Conservation (phyloP, 1,140 invertebrate genomes). For the Trichonephila clavipes region DNA sequence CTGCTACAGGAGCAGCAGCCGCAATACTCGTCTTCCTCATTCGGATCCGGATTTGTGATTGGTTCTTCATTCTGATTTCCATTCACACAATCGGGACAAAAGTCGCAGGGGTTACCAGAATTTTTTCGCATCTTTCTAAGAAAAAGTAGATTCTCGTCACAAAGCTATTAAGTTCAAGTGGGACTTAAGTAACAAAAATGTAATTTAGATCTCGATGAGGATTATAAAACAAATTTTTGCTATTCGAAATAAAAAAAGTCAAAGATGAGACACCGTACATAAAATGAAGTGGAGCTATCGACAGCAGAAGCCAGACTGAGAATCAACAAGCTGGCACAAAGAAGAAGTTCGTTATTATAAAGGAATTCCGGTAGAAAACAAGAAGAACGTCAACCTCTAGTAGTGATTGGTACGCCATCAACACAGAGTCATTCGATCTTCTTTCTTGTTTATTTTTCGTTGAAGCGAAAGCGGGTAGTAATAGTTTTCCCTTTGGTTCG, state of each 20-base stretch:
- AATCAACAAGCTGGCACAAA: not conserved
- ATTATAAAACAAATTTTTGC: not conserved
- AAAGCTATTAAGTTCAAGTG: too few species aligned
- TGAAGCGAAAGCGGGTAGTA: constrained; percentile 52
- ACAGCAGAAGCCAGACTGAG: not conserved
- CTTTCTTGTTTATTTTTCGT: constrained; percentile 38
- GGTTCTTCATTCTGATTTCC: not conserved
- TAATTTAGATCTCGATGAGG: not conserved
- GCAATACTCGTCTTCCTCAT: constrained; percentile 39
- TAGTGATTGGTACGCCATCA: constrained; percentile 49
- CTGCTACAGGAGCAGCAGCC: constrained; percentile 16
- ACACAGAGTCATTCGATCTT: constrained; percentile 33
- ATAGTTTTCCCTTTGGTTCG: constrained; percentile 15
- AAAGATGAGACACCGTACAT: not conserved
- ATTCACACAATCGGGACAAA: constrained; percentile 41
- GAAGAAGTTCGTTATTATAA: not conserved
- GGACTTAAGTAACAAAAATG: not conserved
- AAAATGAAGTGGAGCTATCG: not conserved
- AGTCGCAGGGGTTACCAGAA: not conserved
- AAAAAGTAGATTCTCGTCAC: too few species aligned
- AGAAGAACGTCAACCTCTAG: constrained; percentile 43
- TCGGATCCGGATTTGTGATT: not conserved
- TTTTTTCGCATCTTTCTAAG: constrained; percentile 24
- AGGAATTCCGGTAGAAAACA: constrained; percentile 51
- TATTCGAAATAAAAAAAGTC: not conserved